Conservation (phyloP, 2,888 invertebrate genomes). For the Lamellibrachia columna region DNA sequence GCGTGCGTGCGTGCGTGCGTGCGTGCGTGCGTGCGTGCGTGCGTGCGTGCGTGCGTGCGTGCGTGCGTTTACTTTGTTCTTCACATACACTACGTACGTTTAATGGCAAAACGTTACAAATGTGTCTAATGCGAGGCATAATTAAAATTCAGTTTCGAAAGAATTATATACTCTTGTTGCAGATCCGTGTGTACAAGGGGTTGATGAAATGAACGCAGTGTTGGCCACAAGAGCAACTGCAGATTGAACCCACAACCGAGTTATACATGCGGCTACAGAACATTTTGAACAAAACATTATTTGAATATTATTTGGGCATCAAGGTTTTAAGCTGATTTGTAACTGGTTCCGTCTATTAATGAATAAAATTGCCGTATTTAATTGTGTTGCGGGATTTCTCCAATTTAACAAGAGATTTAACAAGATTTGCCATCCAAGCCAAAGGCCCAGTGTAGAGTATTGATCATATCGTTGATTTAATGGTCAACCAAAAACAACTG, state of each 20-base stretch:
- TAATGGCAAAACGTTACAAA: not conserved
- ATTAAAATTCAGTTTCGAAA: too few species aligned
- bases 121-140: not conserved
- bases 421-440: too few species aligned
- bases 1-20: not conserved
- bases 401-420: too few species aligned
- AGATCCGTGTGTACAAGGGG: not conserved
- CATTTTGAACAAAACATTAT: not conserved
- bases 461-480: too few species aligned
- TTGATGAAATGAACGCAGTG: not conserved
- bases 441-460: not conserved
- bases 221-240: not conserved
- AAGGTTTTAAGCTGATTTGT: not conserved
- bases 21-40: not conserved
- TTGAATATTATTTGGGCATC: too few species aligned
- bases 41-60: not conserved
- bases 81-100: not conserved
- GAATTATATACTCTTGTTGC: not conserved
- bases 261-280: not conserved
- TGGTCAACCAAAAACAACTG: too few species aligned
- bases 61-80: not conserved
- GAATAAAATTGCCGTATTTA: not conserved
- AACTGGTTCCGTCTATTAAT: not conserved
- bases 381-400: not conserved
- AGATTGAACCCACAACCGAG: not conserved